These are phyloP conservation scores for Sisyra terminalis DNA, from an alignment of 2,888 invertebrate genomes.

Conservation along the genomic window DNA sequence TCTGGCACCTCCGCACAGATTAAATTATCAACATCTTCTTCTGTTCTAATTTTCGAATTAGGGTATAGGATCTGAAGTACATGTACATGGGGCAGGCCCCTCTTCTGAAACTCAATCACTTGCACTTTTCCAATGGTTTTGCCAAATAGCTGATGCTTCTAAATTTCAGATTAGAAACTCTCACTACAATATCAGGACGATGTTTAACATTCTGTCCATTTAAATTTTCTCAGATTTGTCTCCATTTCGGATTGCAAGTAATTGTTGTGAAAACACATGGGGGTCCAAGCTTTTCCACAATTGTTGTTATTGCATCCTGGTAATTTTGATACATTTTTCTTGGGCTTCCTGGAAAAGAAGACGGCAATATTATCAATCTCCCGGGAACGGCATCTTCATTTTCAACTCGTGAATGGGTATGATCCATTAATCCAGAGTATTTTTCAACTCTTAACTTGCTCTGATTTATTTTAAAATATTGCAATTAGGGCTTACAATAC, in stretches of 20 bases:
- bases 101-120: conserved; percentile 14
- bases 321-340: conserved; percentile 19
- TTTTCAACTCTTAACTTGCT: no score
- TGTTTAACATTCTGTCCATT: not conserved
- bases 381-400: no score
- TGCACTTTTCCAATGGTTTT: conserved; percentile 9
- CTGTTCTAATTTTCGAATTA: no score
- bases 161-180: conserved; percentile 12
- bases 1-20: no score
- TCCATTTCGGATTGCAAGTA: conserved; percentile 16
- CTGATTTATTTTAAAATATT: no score
- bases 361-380: conserved; percentile 16
- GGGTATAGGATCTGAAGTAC: conserved; percentile 8
- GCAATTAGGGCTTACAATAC: conserved; percentile 9
- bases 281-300: conserved; percentile 16
- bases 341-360: conserved; percentile 17
- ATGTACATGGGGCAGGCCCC: conserved; percentile 10
- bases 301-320: conserved; percentile 20
- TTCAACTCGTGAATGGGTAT: no score
- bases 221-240: not conserved
- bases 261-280: conserved; percentile 19
- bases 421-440: no score
- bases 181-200: not conserved
- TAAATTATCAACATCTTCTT: no score
- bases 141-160: conserved; percentile 9